Evolutionary conservation across 2,113 vertebrate genomes (phyloP).

Genomic region (Proteles cristata): DNA sequence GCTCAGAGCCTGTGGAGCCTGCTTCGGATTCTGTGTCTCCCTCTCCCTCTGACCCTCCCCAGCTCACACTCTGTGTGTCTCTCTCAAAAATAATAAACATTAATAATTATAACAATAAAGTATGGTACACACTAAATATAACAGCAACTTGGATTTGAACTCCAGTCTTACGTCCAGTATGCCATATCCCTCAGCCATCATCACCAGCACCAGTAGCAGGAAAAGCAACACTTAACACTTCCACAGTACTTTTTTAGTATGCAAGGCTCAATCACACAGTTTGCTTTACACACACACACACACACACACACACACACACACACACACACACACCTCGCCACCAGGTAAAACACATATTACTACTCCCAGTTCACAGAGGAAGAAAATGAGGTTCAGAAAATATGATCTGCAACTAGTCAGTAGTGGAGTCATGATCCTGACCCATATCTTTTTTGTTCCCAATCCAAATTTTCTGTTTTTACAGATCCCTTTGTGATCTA

Average conservation of each 20-base stretch:
- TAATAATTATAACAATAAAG: too few species aligned
- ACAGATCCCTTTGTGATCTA: background rate
- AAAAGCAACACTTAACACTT: background rate
- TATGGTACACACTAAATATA: background rate
- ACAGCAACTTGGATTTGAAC: background rate
- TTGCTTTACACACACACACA: background rate
- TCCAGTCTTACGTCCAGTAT: background rate
- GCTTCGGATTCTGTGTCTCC: too few species aligned
- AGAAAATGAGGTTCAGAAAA: background rate
- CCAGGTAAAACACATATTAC: background rate
- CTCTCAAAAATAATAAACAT: too few species aligned
- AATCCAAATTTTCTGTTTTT: constrained; percentile 14
- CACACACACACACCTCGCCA: background rate
- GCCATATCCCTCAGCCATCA: background rate
- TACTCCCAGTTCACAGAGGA: background rate
- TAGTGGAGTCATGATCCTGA: background rate
- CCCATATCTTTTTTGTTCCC: background rate
- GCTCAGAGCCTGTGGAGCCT: too few species aligned
- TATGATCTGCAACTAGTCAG: background rate
- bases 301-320: background rate
- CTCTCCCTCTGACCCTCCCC: too few species aligned
- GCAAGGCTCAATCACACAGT: background rate
- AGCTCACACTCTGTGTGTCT: too few species aligned
- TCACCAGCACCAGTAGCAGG: background rate
- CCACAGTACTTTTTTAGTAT: background rate